Percentiles rank a stretch among this genome's conserved stretches.
phyloP scores from a whole-genome alignment of 2,113 vertebrate species.

The Pagrus major region DNA sequence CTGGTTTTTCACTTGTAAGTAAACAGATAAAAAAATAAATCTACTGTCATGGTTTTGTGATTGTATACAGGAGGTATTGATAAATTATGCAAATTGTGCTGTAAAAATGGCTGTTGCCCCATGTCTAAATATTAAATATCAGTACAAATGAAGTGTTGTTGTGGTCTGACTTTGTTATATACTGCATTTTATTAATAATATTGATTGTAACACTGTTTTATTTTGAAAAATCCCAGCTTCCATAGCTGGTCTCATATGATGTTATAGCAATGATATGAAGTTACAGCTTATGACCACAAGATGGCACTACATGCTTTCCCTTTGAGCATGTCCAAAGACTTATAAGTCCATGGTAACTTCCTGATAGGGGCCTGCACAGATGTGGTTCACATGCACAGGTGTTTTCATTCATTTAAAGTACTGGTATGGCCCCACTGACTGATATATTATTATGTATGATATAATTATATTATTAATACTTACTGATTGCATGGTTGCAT shows the following conservation, averaged over 20 bases:
- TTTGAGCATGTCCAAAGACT: too few relatives aligned
- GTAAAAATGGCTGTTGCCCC: slow-evolving; percentile 94
- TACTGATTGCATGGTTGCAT: too few relatives aligned
- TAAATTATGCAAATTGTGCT: slow-evolving; percentile 97
- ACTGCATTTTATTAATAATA: background rate
- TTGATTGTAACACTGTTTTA: background rate
- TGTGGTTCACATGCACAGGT: slow-evolving; percentile 1
- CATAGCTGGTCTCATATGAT: background rate
- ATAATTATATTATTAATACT: too few relatives aligned
- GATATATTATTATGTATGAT: too few relatives aligned
- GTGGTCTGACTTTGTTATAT: slow-evolving; percentile 16
- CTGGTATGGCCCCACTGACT: too few relatives aligned
- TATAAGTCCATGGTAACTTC: background rate
- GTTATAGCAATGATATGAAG: background rate
- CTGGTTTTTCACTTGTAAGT: slow-evolving; percentile 94
- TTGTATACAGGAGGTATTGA: slow-evolving; percentile 97
- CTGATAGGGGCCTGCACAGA: background rate
- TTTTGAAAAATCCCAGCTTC: background rate
- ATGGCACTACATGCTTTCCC: slow-evolving; percentile 20
- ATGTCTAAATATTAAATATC: slow-evolving; percentile 98
- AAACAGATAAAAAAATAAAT: slow-evolving; percentile 86
- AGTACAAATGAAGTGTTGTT: slow-evolving; percentile 80
- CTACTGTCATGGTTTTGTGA: slow-evolving; percentile 96
- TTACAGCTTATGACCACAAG: slow-evolving; percentile 41
- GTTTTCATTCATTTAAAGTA: slow-evolving; percentile 42